phyloP scores from a whole-genome alignment of 1,140 invertebrate genomes.

The Euborellia annulipes region DNA sequence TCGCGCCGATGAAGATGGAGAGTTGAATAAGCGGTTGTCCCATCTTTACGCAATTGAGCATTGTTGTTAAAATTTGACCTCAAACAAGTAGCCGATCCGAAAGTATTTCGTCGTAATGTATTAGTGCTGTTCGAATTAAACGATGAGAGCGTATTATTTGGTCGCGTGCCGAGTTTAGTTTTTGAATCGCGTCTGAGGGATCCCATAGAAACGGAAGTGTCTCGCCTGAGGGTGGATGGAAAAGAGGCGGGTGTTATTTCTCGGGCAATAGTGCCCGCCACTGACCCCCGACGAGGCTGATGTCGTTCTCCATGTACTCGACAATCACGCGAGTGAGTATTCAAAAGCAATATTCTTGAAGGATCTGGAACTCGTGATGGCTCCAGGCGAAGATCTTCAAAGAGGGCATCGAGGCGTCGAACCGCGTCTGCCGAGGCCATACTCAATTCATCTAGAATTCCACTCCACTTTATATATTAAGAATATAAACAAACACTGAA shows the following conservation, averaged over 20 bases:
- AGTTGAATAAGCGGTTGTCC: no score
- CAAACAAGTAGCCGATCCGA: no score
- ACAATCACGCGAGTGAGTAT: constrained; percentile 35
- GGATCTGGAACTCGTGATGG: background rate
- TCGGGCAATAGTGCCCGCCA: constrained; percentile 24
- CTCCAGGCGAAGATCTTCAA: constrained; percentile 44
- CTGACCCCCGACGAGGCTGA: constrained; percentile 34
- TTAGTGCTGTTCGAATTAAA: no score
- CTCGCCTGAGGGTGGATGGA: constrained; percentile 34
- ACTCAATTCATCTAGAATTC: no score
- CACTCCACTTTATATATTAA: no score
- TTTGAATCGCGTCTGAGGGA: background rate
- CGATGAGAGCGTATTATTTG: no score
- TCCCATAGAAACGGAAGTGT: constrained; percentile 3
- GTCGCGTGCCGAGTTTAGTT: no score
- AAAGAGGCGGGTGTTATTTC: constrained; percentile 39
- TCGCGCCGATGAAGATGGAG: no score
- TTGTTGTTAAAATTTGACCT: no score
- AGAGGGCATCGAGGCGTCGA: constrained; percentile 50
- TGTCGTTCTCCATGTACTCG: constrained; percentile 49
- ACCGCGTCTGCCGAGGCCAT: constrained; percentile 36
- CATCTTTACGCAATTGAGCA: no score
- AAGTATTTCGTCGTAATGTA: no score
- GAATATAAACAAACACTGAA: no score
- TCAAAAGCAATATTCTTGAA: constrained; percentile 7